Evolutionary conservation across 2,113 vertebrate genomes (phyloP).

Genomic region (Hystrix brachyura): DNA sequence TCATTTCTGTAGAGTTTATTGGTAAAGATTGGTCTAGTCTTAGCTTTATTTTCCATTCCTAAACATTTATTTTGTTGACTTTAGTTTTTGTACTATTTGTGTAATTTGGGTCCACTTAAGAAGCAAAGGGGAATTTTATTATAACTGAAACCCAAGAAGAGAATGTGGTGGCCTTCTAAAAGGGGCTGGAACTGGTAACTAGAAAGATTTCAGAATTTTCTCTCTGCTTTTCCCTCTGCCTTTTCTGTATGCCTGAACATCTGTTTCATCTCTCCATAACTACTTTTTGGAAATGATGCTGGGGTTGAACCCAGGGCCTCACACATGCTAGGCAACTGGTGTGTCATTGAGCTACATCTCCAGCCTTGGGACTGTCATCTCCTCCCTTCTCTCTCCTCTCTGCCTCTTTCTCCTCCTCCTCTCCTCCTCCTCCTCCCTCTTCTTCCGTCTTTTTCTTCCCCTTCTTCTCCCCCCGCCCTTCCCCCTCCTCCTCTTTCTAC

Average conservation of each 20-base stretch:
- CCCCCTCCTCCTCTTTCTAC: neutral
- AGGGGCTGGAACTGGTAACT: neutral
- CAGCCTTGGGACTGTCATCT: neutral
- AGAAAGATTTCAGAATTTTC: neutral
- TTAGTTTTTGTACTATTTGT: slow-evolving; percentile 8
- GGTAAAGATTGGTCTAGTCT: neutral
- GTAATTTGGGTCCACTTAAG: neutral
- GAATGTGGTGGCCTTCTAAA: neutral
- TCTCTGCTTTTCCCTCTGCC: neutral
- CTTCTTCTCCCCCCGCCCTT: neutral
- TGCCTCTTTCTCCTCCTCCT: neutral
- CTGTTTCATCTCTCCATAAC: neutral
- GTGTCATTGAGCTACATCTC: neutral
- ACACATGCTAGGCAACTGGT: neutral
- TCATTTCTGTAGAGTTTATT: neutral
- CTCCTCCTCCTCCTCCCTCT: neutral
- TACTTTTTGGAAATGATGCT: neutral
- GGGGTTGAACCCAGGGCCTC: neutral
- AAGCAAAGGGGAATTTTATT: neutral
- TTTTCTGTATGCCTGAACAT: neutral
- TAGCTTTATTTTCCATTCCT: slow-evolving; percentile 21
- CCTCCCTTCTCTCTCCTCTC: neutral
- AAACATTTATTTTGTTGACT: neutral
- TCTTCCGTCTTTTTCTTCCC: neutral
- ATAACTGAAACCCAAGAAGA: neutral